phyloP scores from a whole-genome alignment of 1,140 invertebrate species.

The Gonatopus flavifemur region DNA sequence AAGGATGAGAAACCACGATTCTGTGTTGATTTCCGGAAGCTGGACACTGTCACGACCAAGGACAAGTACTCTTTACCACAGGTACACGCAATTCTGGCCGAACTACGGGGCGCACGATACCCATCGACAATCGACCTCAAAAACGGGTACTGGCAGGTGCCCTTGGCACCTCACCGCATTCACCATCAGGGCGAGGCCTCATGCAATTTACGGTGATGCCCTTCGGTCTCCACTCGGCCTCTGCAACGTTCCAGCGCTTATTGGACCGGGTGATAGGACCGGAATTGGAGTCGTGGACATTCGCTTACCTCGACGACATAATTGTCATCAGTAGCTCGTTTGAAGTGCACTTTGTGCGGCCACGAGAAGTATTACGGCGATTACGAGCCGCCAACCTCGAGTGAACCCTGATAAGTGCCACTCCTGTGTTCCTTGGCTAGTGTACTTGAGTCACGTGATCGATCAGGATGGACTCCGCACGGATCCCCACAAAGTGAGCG shows the following conservation, averaged over 20 bases:
- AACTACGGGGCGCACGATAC: constrained; percentile 26
- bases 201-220: constrained; percentile 36
- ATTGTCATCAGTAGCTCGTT: constrained; percentile 24
- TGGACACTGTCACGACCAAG: neutral
- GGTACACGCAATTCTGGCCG: constrained; percentile 22
- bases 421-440: constrained; percentile 12
- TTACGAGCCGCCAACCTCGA: constrained; percentile 14
- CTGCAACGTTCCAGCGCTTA: constrained; percentile 18
- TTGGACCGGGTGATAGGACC: constrained; percentile 34
- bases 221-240: constrained; percentile 30
- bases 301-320: constrained; percentile 38
- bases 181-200: constrained; percentile 27
- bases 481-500: constrained; percentile 38
- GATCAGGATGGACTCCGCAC: constrained; percentile 35
- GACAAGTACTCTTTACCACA: neutral
- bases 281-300: constrained; percentile 23
- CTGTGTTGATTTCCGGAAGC: neutral
- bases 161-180: constrained; percentile 34
- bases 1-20: neutral
- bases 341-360: constrained; percentile 20
- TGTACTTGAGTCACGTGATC: constrained; percentile 35
- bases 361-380: constrained; percentile 16
- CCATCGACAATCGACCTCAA: constrained; percentile 26
- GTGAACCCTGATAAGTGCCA: constrained; percentile 29
- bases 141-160: constrained; percentile 36